A percentile compares a stretch with the other conserved stretches of the same genome.
Evolutionary conservation across 2,797 vertebrate genomes (phyloP).

Genomic region (Falco biarmicus): DNA sequence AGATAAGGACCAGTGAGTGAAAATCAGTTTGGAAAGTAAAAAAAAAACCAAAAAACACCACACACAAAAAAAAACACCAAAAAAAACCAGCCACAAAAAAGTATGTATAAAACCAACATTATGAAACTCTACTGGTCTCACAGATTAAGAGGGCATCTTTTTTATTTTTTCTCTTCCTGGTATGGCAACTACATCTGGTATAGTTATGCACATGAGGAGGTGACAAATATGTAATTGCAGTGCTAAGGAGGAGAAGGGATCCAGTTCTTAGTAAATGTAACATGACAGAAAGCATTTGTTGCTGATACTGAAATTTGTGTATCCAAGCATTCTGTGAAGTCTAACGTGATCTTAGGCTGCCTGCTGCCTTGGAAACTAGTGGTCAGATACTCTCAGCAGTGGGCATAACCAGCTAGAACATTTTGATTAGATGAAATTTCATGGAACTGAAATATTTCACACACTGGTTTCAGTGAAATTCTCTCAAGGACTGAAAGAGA

Average conservation of each 20-base stretch:
- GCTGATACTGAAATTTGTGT: slow-evolving; percentile 23
- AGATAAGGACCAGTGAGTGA: background rate
- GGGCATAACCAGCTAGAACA: slow-evolving; percentile 59
- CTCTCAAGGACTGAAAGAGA: background rate
- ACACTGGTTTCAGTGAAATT: slow-evolving; percentile 9
- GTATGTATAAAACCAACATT: background rate
- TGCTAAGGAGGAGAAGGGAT: background rate
- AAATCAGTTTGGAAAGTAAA: background rate
- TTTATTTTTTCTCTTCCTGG: background rate
- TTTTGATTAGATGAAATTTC: slow-evolving; percentile 59
- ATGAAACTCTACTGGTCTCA: background rate
- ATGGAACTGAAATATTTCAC: slow-evolving; percentile 44
- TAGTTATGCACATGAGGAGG: background rate
- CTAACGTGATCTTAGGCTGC: slow-evolving; percentile 30
- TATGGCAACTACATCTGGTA: background rate
- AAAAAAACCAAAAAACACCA: background rate
- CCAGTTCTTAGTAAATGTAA: background rate
- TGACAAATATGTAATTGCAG: background rate
- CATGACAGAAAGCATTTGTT: slow-evolving; percentile 48
- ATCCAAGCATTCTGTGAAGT: slow-evolving; percentile 38
- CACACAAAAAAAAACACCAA: background rate
- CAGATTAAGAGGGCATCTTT: background rate
- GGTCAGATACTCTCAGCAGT: slow-evolving; percentile 46
- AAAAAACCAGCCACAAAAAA: background rate
- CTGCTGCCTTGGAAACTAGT: slow-evolving; percentile 66